Evolutionary conservation across 2,113 vertebrate species (phyloP), one percentile per base, ranked within the genome.

Genomic region (Malurus cyaneus): DNA sequence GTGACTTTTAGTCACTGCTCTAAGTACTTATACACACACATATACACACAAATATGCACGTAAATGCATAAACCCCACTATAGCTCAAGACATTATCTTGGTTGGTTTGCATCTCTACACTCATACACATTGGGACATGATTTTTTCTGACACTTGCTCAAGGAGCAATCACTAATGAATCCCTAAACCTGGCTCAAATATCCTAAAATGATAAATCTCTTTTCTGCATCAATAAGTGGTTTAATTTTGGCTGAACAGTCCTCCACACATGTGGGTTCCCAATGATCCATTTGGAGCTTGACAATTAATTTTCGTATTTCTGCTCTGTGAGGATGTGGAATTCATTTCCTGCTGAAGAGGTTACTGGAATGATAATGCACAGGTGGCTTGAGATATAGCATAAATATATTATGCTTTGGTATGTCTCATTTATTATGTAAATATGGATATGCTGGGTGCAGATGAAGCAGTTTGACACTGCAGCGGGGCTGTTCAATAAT

Each of bases 391-490:
- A 96, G 85, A 84, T 74, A 50, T 50, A 93, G 80, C 88, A 97
- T 96, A 96, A 96, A 97, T 97, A 96, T 96, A 94, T 96, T 83
- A 94, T 95, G 87, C 80, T 92, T 88, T 89, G 70, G 49, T 78
- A 81, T 96, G 91, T 82, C 93, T 96, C 91, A 96, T 97, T 94
- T 96, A 94, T 97, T 94, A 95, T 96, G 93, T 71, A 96, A 95
- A 95, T 96, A 76, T 1, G 42, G 71, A 57, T 67, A 41, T 25
- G 32, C 57, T 72, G 20, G 4, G 28, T 70, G 83, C 76, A 86
- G 95, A 81, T 67, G 86, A 93, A 89, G 47, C 88, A 80, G 91
- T 76, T 61, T 89, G 89, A 79, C 82, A 28, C 46, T 25, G 12
- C 53, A 87, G 70, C 69, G 74, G 85, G 85, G 49, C 39, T 81